Percentiles rank a stretch among this genome's conserved stretches.
Evolutionary conservation across 2,888 invertebrate genomes (phyloP).

Genomic region (Coenonympha glycerion): DNA sequence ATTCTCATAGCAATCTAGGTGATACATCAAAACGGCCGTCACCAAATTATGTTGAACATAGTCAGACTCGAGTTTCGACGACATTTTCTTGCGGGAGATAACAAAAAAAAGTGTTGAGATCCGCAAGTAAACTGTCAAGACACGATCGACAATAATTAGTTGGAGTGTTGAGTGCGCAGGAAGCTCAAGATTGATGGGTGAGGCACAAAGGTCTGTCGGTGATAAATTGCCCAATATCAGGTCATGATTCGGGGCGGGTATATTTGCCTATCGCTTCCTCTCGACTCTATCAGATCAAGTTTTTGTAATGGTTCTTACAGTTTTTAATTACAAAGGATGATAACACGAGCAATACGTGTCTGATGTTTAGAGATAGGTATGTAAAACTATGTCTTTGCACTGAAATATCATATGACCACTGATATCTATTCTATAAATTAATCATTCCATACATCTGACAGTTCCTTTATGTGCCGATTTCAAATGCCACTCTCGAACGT

Average conservation of each 20-base stretch:
- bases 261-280: conserved; percentile 36
- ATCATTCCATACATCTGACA: no score
- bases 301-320: conserved; percentile 2
- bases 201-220: conserved; percentile 69
- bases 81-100: conserved; percentile 29
- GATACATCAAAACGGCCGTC: not conserved
- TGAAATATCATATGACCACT: no score
- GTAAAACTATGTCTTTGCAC: no score
- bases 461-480: no score
- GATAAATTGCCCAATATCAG: conserved; percentile 73
- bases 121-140: conserved; percentile 61
- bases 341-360: no score
- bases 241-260: conserved; percentile 69
- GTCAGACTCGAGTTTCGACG: not conserved
- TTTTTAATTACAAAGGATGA: no score
- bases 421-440: no score
- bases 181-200: conserved; percentile 69
- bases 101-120: conserved; percentile 47
- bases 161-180: conserved; percentile 65
- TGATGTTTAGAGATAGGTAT: no score
- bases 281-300: conserved; percentile 8
- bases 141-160: conserved; percentile 70
- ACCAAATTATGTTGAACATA: not conserved
- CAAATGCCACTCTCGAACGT: no score
- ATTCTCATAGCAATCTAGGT: no score